These are phyloP conservation scores for Leptatherina wallacei DNA, from an alignment of 2,797 vertebrate genomes.

Conservation along the genomic window DNA sequence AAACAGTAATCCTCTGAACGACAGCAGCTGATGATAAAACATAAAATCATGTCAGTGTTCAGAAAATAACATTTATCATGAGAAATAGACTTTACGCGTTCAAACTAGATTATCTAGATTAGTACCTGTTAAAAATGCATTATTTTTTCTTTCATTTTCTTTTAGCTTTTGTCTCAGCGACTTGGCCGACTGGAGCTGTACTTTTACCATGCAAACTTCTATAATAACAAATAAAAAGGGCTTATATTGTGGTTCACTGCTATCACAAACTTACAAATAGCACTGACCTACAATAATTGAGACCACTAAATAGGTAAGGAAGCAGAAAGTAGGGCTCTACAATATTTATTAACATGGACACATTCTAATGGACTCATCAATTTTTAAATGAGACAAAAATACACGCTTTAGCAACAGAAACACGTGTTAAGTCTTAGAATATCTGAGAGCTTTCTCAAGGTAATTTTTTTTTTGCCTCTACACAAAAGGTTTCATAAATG, in stretches of 20 bases:
- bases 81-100: background rate
- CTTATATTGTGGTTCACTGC: background rate
- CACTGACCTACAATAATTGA: constrained; percentile 24
- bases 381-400: constrained; percentile 69
- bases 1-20: constrained; percentile 44
- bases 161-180: too few species aligned
- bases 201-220: too few species aligned
- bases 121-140: too few species aligned
- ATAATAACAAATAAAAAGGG: too few species aligned
- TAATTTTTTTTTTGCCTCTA: constrained; percentile 20
- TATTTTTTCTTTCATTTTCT: too few species aligned
- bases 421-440: constrained; percentile 23
- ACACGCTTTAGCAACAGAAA: constrained; percentile 25
- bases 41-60: constrained; percentile 13
- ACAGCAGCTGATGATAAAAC: constrained; percentile 21
- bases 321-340: constrained; percentile 38
- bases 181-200: too few species aligned
- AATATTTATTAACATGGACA: constrained; percentile 65
- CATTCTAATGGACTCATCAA: constrained; percentile 69
- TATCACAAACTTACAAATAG: constrained; percentile 24
- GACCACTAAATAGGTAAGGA: constrained; percentile 30
- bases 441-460: constrained; percentile 60
- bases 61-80: background rate
- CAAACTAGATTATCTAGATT: background rate
- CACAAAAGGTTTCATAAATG: constrained; percentile 60